Base-by-base conservation (phyloP, 53 echinoderm and acorn worm genomes). In the Holothuria scabra region DNA sequence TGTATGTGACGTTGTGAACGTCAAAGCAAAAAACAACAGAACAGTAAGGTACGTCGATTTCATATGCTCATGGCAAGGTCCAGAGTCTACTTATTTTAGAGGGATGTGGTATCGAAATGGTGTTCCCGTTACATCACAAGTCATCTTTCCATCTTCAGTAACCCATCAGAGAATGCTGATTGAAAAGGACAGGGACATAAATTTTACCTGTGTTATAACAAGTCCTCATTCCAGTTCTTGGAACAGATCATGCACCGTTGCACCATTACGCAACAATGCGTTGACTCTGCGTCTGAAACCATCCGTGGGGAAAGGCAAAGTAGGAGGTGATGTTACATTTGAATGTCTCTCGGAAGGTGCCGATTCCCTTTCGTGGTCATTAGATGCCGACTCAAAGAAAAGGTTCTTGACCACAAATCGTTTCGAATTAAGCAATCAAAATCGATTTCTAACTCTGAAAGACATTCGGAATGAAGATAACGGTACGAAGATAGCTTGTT, bases 41-140 rank as follows among this genome's bases (percentile, higher is more conserved):
- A 2, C 23, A 41, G 8, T 8, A 12, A 14, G 56, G 24, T 76
- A 56, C 24, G 76, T 76, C 24, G 76, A 76, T 46, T 29, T 76
- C 28, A 24, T 22, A 52, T 76, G 76, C 29, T 24, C 76, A 22
- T 76, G 76, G 76, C 24, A 49, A 9, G 56, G 56, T 56, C 12
- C 76, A 26, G 25, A 16, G 11, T 28, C 46, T 11, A 26, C 22
- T 19, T 16, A 28, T 28, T 76, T 56, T 46, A 24, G 22, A 25
- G 76, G 52, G 56, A 46, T 9, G 24, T 76, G 76, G 76, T 76
- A 76, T 56, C 23, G 76, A 25, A 25, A 76, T 56, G 76, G 76
- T 24, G 55, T 76, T 1, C 5, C 46, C 56, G 2, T n/a, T 46
- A 76, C 10, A 18, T 20, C 38, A 25, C 52, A 52, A 56, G 12